Evolutionary conservation across 2,888 invertebrate species (phyloP).

Genomic region (Neelides folsomi): DNA sequence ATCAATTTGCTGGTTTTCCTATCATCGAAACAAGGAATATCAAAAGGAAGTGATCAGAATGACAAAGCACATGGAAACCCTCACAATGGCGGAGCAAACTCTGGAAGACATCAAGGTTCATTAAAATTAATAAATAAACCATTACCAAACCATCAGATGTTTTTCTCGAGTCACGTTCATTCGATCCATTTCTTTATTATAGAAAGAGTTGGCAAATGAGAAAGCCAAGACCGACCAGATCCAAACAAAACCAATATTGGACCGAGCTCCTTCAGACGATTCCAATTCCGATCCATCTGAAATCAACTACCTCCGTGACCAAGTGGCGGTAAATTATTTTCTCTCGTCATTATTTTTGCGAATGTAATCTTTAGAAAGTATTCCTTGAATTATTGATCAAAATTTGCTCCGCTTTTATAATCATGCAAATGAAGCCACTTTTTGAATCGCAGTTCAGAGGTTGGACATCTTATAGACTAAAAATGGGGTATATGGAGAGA

Average conservation of each 20-base stretch:
- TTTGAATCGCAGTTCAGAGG: too few relatives aligned
- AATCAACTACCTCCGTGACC: too few relatives aligned
- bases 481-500: too few relatives aligned
- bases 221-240: conserved; percentile 47
- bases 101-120: conserved; percentile 62
- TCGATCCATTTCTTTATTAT: conserved; percentile 13
- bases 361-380: too few relatives aligned
- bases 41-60: conserved; percentile 75
- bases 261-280: too few relatives aligned
- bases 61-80: conserved; percentile 85
- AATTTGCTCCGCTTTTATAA: too few relatives aligned
- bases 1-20: conserved; percentile 81
- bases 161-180: conserved; percentile 6
- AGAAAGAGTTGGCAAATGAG: conserved; percentile 51
- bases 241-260: background rate
- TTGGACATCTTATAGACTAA: too few relatives aligned
- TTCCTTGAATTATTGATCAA: too few relatives aligned
- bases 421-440: too few relatives aligned
- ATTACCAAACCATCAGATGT: background rate
- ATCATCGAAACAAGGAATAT: conserved; percentile 76
- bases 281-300: too few relatives aligned
- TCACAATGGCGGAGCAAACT: conserved; percentile 76
- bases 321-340: too few relatives aligned
- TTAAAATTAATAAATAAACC: conserved; percentile 23
- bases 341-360: too few relatives aligned